Evolutionary conservation across 2,797 vertebrate genomes (phyloP).

Genomic region (Eremophila alpestris): DNA sequence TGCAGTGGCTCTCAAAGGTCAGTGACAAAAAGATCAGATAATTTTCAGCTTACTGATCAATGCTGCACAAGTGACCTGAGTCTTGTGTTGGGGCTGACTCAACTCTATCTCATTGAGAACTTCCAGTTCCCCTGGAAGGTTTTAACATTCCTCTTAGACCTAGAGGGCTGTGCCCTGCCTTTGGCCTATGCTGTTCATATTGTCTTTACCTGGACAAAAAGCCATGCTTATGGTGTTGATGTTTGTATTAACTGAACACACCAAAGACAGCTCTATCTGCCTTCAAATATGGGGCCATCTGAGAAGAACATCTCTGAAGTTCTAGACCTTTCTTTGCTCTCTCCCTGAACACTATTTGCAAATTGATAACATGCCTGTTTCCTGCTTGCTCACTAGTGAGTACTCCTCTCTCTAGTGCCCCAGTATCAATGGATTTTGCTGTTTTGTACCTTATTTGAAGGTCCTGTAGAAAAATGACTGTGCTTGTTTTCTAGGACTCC

Average conservation of each 20-base stretch:
- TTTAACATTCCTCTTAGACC: not conserved
- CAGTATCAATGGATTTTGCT: not conserved
- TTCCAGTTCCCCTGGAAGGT: not conserved
- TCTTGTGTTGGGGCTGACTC: not conserved
- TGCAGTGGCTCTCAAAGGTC: conserved; percentile 23
- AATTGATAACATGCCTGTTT: not conserved
- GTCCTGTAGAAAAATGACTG: not conserved
- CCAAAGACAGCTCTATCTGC: not conserved
- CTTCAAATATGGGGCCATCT: not conserved
- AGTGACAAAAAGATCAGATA: not conserved
- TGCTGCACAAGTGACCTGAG: not conserved
- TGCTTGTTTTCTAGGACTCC: not conserved
- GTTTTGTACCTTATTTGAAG: not conserved
- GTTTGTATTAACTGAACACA: not conserved
- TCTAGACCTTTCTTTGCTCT: not conserved
- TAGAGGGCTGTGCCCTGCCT: not conserved
- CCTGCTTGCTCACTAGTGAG: not conserved
- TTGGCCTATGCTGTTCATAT: not conserved
- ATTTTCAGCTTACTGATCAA: conserved; percentile 13
- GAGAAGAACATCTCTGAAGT: not conserved
- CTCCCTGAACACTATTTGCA: not conserved
- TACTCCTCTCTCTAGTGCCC: not conserved
- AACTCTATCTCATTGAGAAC: not conserved
- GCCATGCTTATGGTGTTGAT: not conserved
- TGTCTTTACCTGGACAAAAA: not conserved